Evolutionary conservation across 2,888 invertebrate genomes (phyloP).

Genomic region (Sipha maydis): DNA sequence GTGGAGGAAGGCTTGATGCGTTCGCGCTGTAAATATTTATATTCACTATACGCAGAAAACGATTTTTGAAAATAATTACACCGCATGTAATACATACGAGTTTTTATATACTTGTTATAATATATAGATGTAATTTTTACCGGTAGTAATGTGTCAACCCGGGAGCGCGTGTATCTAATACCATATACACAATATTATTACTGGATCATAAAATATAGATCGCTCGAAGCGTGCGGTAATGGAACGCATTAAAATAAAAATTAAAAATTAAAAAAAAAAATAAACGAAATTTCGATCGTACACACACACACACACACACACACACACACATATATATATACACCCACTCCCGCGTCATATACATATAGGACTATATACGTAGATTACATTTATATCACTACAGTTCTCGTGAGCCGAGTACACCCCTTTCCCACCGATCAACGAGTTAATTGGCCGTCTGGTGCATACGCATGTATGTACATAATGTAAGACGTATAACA

Average conservation of each 20-base stretch:
- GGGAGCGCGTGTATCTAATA: slow-evolving; percentile 13
- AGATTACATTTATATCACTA: too few species aligned
- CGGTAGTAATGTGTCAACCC: slow-evolving; percentile 39
- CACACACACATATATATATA: neutral
- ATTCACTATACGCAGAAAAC: neutral
- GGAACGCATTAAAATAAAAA: neutral
- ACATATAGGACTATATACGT: too few species aligned
- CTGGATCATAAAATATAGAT: neutral
- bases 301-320: neutral
- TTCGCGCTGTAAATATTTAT: neutral
- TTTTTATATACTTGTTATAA: neutral
- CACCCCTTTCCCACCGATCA: too few species aligned
- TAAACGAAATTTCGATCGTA: neutral
- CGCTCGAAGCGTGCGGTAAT: slow-evolving; percentile 35
- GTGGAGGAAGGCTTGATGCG: neutral
- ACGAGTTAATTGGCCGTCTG: slow-evolving; percentile 33
- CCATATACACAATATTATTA: slow-evolving; percentile 3
- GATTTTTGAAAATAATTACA: slow-evolving; percentile 34
- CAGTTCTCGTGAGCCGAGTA: too few species aligned
- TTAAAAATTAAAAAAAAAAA: neutral
- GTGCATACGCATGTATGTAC: neutral
- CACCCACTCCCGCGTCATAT: too few species aligned
- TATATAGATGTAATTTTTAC: neutral
- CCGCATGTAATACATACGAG: neutral
- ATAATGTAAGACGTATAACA: too few species aligned